A percentile compares a stretch with the other conserved stretches of the same genome.
Conservation (phyloP, 2,113 vertebrate genomes). For the Okapia johnstoni region DNA sequence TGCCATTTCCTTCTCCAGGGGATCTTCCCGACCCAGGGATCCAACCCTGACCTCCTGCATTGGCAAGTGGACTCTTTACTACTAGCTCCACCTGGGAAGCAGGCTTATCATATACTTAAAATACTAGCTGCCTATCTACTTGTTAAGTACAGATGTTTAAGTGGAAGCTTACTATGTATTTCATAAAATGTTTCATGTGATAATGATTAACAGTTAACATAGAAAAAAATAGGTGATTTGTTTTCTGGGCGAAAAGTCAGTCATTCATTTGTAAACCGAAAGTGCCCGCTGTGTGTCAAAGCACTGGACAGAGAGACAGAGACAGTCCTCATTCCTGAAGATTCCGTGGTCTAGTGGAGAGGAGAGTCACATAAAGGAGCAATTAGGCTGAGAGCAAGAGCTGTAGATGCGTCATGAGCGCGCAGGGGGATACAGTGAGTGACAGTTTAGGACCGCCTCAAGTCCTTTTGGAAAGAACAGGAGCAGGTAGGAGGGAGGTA, state of each 20-base stretch:
- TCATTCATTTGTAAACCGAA: background rate
- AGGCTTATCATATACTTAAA: background rate
- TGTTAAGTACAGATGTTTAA: background rate
- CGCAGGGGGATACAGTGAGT: background rate
- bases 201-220: background rate
- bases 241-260: background rate
- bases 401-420: fast-evolving
- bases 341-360: no score
- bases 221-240: background rate
- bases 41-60: background rate
- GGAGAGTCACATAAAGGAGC: background rate
- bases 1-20: background rate
- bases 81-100: background rate
- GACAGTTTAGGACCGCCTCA: background rate
- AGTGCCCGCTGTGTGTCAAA: background rate
- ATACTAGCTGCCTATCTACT: background rate
- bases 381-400: background rate
- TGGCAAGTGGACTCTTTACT: background rate
- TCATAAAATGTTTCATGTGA: background rate
- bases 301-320: background rate
- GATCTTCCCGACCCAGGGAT: background rate
- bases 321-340: background rate
- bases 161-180: background rate
- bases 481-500: no score
- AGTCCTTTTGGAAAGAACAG: background rate